These are phyloP conservation scores for Chloropsis hardwickii DNA, from an alignment of 2,113 vertebrate genomes.

Conservation along the genomic window DNA sequence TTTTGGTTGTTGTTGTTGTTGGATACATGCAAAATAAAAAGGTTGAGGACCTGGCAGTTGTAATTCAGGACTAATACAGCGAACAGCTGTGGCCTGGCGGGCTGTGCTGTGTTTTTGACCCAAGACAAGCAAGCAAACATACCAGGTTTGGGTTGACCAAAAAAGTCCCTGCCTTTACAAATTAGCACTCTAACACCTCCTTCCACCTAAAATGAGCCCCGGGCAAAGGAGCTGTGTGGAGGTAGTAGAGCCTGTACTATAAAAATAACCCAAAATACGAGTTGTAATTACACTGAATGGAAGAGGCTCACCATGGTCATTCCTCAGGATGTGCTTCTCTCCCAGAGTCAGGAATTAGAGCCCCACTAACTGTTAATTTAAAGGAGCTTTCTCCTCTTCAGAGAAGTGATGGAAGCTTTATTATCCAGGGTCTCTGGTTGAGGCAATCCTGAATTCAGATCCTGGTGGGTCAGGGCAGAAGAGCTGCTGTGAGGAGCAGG, in stretches of 20 bases:
- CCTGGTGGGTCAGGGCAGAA: not conserved
- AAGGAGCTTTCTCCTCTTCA: not conserved
- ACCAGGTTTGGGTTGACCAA: not conserved
- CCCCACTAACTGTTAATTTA: not conserved
- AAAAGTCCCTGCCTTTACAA: not conserved
- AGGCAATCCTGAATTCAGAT: not conserved
- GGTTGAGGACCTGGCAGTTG: not conserved
- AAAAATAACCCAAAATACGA: not conserved
- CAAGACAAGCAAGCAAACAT: not conserved
- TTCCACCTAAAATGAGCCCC: not conserved
- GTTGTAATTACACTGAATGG: not conserved
- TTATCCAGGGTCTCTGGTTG: accelerated
- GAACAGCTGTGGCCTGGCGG: not conserved
- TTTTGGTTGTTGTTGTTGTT: not conserved
- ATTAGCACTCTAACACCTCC: not conserved
- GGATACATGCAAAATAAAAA: not conserved
- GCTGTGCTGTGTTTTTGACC: not conserved
- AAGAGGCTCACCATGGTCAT: accelerated
- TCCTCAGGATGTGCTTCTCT: not conserved
- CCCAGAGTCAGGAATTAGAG: not conserved
- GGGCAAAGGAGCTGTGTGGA: not conserved
- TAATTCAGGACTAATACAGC: not conserved
- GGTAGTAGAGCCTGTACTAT: not conserved
- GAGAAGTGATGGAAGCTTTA: not conserved
- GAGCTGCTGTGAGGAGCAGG: not conserved